Conservation (phyloP, 2,113 vertebrate genomes). For the Castor canadensis region DNA sequence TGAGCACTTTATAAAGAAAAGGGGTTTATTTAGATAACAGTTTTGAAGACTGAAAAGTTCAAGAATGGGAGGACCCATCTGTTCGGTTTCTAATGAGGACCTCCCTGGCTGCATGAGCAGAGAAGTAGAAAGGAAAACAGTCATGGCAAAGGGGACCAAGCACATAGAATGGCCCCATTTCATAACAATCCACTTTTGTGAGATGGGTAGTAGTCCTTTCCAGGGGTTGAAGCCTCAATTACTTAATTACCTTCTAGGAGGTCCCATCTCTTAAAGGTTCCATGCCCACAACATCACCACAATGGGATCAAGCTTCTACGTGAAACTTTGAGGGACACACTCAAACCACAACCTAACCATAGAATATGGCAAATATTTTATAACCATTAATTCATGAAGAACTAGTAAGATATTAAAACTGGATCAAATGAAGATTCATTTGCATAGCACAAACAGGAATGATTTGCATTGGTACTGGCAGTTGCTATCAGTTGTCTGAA, state of each 20-base stretch:
- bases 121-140: not conserved
- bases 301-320: not conserved
- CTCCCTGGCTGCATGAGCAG: not conserved
- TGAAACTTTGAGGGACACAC: not conserved
- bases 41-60: too few relatives aligned
- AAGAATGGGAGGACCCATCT: too few relatives aligned
- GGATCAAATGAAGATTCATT: constrained; percentile 41
- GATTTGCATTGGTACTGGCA: not conserved
- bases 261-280: not conserved
- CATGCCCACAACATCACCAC: not conserved
- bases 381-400: not conserved
- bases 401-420: too few relatives aligned
- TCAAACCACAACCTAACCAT: not conserved
- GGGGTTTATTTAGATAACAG: too few relatives aligned
- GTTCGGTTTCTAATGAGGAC: too few relatives aligned
- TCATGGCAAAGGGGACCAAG: not conserved
- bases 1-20: too few relatives aligned
- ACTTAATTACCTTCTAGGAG: not conserved
- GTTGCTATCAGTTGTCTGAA: not conserved
- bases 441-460: not conserved
- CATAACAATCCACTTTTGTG: not conserved
- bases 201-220: not conserved
- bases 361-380: not conserved
- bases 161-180: not conserved
- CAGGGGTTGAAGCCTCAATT: not conserved